Base-by-base conservation (phyloP, 2,113 vertebrate species). In the Cavia porcellus region DNA sequence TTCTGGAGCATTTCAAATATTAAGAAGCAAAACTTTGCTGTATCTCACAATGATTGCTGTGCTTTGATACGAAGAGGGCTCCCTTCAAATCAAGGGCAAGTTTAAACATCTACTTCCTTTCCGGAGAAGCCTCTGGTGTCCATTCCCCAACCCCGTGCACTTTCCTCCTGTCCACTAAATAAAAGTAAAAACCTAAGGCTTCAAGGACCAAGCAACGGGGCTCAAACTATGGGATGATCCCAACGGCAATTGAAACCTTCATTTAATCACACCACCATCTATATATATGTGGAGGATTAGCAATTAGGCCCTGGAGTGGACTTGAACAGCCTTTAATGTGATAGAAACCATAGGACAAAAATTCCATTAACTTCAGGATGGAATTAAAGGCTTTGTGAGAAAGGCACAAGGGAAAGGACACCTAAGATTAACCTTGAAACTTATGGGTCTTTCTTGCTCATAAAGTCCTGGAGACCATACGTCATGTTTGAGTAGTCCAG, bases 61-160 rank as follows among this genome's bases (percentile, higher is more conserved):
- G 59, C 89, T n/a, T 7, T 38, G 15, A 45, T 64, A 22, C 2
- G 3, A 52, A 70, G 50, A 80, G 19, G 17, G 24, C 24, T 50
- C 80, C 7, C 92, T 89, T 66, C 28, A 82, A 95, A 93, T 28
- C 35, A 5, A 95, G 30, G 55, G 24, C 52, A 72, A 82, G 92
- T 20, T 28, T 62, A 42, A 11, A 50, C 6, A 20, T 12, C 52
- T 22, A 38, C 70, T 84, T 94, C 32, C 68, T 90, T 70, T 55
- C 59, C 7, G 1, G 24, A n/a, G 42, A 12, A 38, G 42, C 47
- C 35, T 59, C n/a, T 35, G 4, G n/a, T 57, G 11, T 19, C 17
- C 38, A 47, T 24, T 52, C 24, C 19, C n/a, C 15, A 20, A 4
- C 4, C 50, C 24, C 1, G 19, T 5, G 11, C 24, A 10, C 7